Evolutionary conservation across 2,888 invertebrate genomes (phyloP), one percentile per base, ranked within the genome.

Genomic region (Koerneria pararmatus): DNA sequence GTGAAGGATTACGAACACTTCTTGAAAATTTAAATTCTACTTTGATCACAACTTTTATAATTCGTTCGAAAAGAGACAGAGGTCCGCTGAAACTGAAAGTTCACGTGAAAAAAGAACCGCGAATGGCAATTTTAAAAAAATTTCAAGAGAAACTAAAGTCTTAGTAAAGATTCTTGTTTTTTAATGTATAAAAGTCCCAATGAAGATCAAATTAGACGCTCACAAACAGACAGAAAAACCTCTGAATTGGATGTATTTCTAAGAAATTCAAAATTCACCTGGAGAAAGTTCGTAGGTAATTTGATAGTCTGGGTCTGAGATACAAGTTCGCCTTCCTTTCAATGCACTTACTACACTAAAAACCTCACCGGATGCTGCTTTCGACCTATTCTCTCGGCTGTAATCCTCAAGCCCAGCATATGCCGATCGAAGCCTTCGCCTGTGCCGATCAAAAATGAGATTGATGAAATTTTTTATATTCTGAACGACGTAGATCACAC

Each of bases 401-500:
- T 87, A 73, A 90, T 88, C 83, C 88, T 89, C 61, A 98, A 84
- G 0, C 90, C 93, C 84, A 93, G 95, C 77, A 98, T 85, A 85
- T 98, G 98, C 5, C 98, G 88, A 85, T 98, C 98, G 84, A 95
- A 98, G 27, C 93, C 97, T 85, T 97, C 91, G 0, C 95, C 89
- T 89, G 75, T 54, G 75, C 46, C 6, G 11, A 51, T 11, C 11
- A 41, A n/a, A n/a, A n/a, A n/a, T n/a, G n/a, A n/a, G n/a, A n/a
- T n/a, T n/a, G 19, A 5, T 62, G 5, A 60, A 60, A 58, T 61
- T 60, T 3, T 67, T 35, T 68, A 49, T 19, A 66, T 62, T 54
- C 51, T 27, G 27, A 37, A 66, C 4, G 66, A 48, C 29, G 61
- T 57, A 22, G 48, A 49, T 31, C 51, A 31, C 66, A n/a, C n/a